Conservation (phyloP, 2,113 vertebrate species). For the Aphyosemion australe region DNA sequence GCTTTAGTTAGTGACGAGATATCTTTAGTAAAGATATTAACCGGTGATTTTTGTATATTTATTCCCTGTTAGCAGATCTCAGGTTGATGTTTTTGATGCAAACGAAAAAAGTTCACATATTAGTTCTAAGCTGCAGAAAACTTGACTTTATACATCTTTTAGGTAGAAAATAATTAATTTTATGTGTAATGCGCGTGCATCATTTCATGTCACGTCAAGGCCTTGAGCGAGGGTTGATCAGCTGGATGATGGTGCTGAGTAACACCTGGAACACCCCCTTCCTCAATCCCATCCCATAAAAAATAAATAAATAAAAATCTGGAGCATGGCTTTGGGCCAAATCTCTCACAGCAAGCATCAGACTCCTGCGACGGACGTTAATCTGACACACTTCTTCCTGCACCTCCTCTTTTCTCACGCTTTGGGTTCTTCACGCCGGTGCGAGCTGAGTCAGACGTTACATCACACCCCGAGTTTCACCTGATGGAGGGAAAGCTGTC, state of each 20-base stretch:
- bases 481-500: slow-evolving; percentile 52
- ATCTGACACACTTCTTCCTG: slow-evolving; percentile 60
- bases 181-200: background rate
- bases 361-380: slow-evolving; percentile 64
- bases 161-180: slow-evolving; percentile 17
- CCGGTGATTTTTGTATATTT: background rate
- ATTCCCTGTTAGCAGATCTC: background rate
- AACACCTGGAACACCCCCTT: slow-evolving; percentile 66
- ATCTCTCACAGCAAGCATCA: slow-evolving; percentile 62
- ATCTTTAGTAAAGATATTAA: slow-evolving; percentile 39
- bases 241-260: slow-evolving; percentile 54
- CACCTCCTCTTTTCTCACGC: slow-evolving; percentile 58
- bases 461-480: slow-evolving; percentile 25
- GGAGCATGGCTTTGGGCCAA: slow-evolving; percentile 64
- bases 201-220: slow-evolving; percentile 20
- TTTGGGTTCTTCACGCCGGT: slow-evolving; percentile 52
- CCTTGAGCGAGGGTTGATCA: slow-evolving; percentile 60
- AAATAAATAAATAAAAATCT: slow-evolving; percentile 31
- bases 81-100: background rate
- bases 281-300: too few relatives aligned
- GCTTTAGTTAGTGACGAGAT: slow-evolving; percentile 39
- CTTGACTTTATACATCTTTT: background rate
- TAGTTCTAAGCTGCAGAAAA: background rate
- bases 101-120: background rate
- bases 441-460: slow-evolving; percentile 25